Percentiles rank a stretch among this genome's conserved stretches.
Evolutionary conservation across 1,140 invertebrate species (phyloP).

Genomic region (Drosophila pallidifrons): DNA sequence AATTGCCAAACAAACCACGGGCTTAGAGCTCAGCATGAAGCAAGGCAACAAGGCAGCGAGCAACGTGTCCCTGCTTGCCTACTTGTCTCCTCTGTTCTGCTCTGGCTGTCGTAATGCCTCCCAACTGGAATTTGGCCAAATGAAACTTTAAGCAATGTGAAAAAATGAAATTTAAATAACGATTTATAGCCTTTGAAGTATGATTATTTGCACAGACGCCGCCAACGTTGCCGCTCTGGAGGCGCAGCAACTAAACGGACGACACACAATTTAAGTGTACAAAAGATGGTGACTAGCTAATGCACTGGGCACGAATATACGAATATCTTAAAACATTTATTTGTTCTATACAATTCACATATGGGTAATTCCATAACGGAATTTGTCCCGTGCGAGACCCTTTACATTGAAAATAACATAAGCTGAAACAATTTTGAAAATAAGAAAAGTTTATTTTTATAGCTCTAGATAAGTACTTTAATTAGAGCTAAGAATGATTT

Average conservation of each 20-base stretch:
- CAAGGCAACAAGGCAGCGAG: neutral
- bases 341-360: no score
- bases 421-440: no score
- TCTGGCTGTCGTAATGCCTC: neutral
- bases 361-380: no score
- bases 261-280: constrained; percentile 4
- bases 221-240: constrained; percentile 7
- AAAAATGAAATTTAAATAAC: constrained; percentile 82
- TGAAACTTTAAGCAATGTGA: constrained; percentile 77
- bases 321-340: no score
- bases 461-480: no score
- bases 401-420: no score
- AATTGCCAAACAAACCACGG: constrained; percentile 53
- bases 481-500: no score
- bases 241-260: constrained; percentile 43
- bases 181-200: constrained; percentile 83
- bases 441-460: no score
- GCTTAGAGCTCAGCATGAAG: neutral
- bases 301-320: constrained; percentile 6
- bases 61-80: constrained; percentile 3
- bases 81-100: constrained; percentile 4
- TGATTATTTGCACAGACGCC: constrained; percentile 72
- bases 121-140: constrained; percentile 61
- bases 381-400: no score
- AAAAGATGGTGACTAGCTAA: constrained; percentile 6